Percentiles rank a stretch among this genome's conserved stretches.
Conservation (phyloP, 2,113 vertebrate species). For the Gadus macrocephalus region DNA sequence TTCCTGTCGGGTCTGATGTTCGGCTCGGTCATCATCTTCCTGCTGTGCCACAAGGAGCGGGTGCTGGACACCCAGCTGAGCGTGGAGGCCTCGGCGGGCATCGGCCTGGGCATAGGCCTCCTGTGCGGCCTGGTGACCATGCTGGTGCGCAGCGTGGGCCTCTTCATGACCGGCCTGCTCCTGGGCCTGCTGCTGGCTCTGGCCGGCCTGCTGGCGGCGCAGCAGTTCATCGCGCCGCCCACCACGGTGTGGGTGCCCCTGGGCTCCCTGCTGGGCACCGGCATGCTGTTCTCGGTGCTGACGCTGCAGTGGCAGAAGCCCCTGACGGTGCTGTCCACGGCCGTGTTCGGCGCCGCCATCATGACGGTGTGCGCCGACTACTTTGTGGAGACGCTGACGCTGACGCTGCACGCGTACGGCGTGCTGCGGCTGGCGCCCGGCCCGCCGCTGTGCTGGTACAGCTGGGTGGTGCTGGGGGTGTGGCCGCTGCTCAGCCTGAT, state of each 20-base stretch:
- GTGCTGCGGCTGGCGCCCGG: slow-evolving; percentile 72
- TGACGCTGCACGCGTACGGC: slow-evolving; percentile 72
- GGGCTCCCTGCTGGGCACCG: slow-evolving; percentile 75
- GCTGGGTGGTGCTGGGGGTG: slow-evolving; percentile 82
- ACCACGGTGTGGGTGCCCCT: slow-evolving; percentile 82
- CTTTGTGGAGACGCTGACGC: slow-evolving; percentile 77
- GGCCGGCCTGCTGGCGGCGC: slow-evolving; percentile 71
- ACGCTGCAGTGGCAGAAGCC: slow-evolving; percentile 82
- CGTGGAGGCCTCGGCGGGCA: slow-evolving; percentile 82
- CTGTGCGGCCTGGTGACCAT: slow-evolving; percentile 86
- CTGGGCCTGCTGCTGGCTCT: slow-evolving; percentile 80
- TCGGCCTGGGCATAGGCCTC: slow-evolving; percentile 83
- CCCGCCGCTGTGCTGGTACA: slow-evolving; percentile 82
- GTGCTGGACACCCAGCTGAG: slow-evolving; percentile 86
- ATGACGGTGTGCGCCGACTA: slow-evolving; percentile 82
- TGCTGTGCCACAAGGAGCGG: slow-evolving; percentile 84
- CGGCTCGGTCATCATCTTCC: slow-evolving; percentile 82
- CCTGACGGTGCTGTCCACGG: slow-evolving; percentile 80
- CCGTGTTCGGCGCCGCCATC: slow-evolving; percentile 78
- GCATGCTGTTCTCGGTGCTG: slow-evolving; percentile 82
- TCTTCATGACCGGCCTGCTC: slow-evolving; percentile 86
- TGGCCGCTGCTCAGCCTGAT: slow-evolving; percentile 81
- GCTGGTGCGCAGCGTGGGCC: slow-evolving; percentile 84
- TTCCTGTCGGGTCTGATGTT: slow-evolving; percentile 88
- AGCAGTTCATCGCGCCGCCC: slow-evolving; percentile 78